Conservation (phyloP, 2,888 invertebrate species). For the Mayetiola destructor region DNA sequence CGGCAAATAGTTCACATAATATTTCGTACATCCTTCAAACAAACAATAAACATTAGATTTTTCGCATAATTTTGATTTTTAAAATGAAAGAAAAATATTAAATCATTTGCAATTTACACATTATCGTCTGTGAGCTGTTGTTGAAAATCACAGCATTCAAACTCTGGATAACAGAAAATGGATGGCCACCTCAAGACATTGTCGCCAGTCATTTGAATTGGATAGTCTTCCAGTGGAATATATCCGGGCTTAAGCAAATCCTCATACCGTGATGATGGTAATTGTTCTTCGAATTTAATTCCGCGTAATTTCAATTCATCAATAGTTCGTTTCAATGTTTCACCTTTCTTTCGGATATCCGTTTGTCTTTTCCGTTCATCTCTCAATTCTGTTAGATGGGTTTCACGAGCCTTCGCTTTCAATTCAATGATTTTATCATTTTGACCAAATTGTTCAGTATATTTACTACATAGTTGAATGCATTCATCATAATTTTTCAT, state of each 20-base stretch:
- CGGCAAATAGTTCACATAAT: constrained; percentile 50
- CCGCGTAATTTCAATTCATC: constrained; percentile 36
- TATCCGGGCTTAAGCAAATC: constrained; percentile 48
- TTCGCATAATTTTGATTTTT: constrained; percentile 10
- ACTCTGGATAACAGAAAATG: constrained; percentile 77
- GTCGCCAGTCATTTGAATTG: constrained; percentile 45
- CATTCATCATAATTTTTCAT: constrained; percentile 55
- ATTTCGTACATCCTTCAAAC: constrained; percentile 42
- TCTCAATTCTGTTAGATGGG: constrained; percentile 36
- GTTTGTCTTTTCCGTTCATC: constrained; percentile 39
- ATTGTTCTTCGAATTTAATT: constrained; percentile 41
- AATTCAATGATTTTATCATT: constrained; percentile 43
- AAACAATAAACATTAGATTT: constrained; percentile 18
- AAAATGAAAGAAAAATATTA: not conserved
- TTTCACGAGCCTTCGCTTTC: constrained; percentile 31
- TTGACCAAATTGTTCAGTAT: constrained; percentile 42
- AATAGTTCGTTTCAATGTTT: constrained; percentile 36
- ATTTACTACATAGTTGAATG: constrained; percentile 53
- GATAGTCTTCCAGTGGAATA: constrained; percentile 46
- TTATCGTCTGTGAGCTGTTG: constrained; percentile 63
- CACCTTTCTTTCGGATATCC: constrained; percentile 38
- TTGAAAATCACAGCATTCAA: constrained; percentile 72
- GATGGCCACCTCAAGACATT: constrained; percentile 69
- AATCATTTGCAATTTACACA: constrained; percentile 34
- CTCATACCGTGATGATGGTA: constrained; percentile 26